phyloP scores from a whole-genome alignment of 2,888 invertebrate genomes.

The Drosophila meridiana region DNA sequence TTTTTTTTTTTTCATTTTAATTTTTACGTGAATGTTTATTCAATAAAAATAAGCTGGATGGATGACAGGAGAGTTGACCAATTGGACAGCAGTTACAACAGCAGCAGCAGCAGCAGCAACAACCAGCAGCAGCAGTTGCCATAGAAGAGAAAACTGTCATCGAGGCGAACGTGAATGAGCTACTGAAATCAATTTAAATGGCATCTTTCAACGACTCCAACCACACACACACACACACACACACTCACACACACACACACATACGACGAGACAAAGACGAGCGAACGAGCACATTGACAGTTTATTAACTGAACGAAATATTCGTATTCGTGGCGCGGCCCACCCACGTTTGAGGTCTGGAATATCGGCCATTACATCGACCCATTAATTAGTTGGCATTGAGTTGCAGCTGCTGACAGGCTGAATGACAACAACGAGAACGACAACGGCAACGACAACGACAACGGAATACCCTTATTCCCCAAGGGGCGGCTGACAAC shows the following conservation, averaged over 20 bases:
- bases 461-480: slow-evolving; percentile 36
- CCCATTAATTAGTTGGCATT: slow-evolving; percentile 76
- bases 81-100: slow-evolving; percentile 5
- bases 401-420: slow-evolving; percentile 55
- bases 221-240: slow-evolving; percentile 51
- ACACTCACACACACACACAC: slow-evolving; percentile 21
- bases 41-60: slow-evolving; percentile 70
- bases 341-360: slow-evolving; percentile 52
- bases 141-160: slow-evolving; percentile 38
- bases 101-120: background rate
- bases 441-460: slow-evolving; percentile 2
- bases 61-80: slow-evolving; percentile 17
- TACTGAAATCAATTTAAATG: slow-evolving; percentile 78
- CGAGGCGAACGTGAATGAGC: slow-evolving; percentile 50
- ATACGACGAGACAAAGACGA: background rate
- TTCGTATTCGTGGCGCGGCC: slow-evolving; percentile 56
- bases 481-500: slow-evolving; percentile 51
- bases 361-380: slow-evolving; percentile 70
- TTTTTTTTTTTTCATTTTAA: slow-evolving; percentile 23
- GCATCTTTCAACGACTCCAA: slow-evolving; percentile 73
- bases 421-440: slow-evolving; percentile 23
- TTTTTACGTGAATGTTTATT: slow-evolving; percentile 68
- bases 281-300: slow-evolving; percentile 62
- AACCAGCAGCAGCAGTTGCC: slow-evolving; percentile 17
- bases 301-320: slow-evolving; percentile 75